Conservation (phyloP, 2,113 vertebrate genomes). For the Fulmarus glacialis region DNA sequence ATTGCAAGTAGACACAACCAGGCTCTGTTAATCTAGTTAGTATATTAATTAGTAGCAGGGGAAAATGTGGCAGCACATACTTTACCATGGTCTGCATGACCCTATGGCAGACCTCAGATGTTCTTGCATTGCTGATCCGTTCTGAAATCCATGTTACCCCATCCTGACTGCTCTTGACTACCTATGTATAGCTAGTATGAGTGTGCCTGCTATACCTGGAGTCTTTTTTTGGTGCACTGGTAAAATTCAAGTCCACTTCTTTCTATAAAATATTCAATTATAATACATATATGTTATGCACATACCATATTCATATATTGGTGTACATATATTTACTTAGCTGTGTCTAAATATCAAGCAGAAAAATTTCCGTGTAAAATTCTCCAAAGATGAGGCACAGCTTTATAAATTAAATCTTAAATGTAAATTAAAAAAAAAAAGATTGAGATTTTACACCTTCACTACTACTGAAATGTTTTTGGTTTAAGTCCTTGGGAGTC, state of each 20-base stretch:
- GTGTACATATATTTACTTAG: background rate
- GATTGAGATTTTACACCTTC: background rate
- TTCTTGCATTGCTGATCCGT: background rate
- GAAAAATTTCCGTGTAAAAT: background rate
- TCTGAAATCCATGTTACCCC: background rate
- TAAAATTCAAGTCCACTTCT: background rate
- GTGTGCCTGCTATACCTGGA: background rate
- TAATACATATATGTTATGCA: background rate
- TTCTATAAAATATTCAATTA: background rate
- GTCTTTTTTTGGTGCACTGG: rapidly evolving
- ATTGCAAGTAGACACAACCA: background rate
- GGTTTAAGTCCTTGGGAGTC: background rate
- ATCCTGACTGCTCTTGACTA: background rate
- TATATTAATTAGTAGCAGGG: background rate
- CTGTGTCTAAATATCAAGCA: background rate
- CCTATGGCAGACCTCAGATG: background rate
- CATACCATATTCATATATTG: background rate
- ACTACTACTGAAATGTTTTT: background rate
- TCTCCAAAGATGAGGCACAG: background rate
- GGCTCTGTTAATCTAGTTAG: background rate
- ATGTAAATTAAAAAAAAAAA: background rate
- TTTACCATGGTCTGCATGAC: background rate
- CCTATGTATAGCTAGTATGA: background rate
- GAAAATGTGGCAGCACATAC: background rate
- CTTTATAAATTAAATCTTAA: background rate